Base-by-base conservation (phyloP, 2,797 vertebrate genomes). In the Oryzias dopingdopingensis region DNA sequence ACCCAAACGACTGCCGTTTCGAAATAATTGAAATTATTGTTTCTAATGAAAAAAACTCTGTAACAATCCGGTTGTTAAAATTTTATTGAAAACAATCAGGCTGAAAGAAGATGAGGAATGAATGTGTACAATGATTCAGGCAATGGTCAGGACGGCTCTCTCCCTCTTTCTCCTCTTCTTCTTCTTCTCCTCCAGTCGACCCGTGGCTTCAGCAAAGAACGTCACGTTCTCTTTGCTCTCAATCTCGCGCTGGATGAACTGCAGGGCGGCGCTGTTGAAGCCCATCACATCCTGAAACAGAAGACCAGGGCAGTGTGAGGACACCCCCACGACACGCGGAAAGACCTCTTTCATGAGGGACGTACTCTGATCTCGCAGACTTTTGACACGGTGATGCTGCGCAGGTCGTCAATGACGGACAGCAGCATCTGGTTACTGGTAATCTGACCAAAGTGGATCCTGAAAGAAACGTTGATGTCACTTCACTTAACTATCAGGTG, bases 391-490 rank as follows among this genome's bases (percentile, higher is more conserved):
- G 96, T 97, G 37, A 93, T 94, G 77, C 87, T 92, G 74, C 94
- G 94, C 61, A 99, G 86, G 49, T 94, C 91, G 51, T 98, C 93
- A 15, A 98, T 95, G 72, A 96, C 93, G 0, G 93, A 90, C 69
- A 98, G 89, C 64, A 98, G 76, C 93, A 96, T 95, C 69, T 96
- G 95, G 85, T 96, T 98, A 81, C 94, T 91, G 77, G 94, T 95
- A 83, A 99, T 96, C 78, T 93, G 95, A 24, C 97, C 97, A 70
- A 97, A 98, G 70, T 98, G 96, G 76, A 98, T 94, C 90, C 96
- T 98, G 17, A 1, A 55, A 58, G 68, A 81, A 18, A 68, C 3
- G 22, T 43, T 64, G 6, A 61, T 14, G 8, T 49, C 8, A 49
- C 18, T 6, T 4, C 14, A 16, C n/a, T 13, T 14, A 55, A 29